A percentile compares a stretch with the other conserved stretches of the same genome.
These are phyloP conservation scores for Terebella lapidaria DNA, from an alignment of 2,888 invertebrate genomes.

Conservation along the genomic window DNA sequence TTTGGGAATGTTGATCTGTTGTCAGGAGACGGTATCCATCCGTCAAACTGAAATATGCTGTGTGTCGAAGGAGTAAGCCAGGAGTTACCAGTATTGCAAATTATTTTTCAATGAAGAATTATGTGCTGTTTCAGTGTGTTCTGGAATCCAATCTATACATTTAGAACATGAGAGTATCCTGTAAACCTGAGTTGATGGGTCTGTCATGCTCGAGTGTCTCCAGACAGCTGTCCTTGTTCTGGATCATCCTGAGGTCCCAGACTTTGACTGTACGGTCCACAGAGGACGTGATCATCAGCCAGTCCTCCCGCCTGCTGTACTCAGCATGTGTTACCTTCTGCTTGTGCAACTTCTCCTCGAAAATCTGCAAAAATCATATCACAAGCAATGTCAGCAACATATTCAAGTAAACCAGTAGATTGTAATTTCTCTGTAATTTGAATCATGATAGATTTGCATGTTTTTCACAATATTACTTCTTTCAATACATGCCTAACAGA, in stretches of 20 bases:
- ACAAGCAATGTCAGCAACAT: not conserved
- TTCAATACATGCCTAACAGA: too few species aligned
- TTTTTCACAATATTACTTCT: too few species aligned
- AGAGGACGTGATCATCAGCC: constrained; percentile 39
- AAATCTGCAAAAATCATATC: constrained; percentile 2
- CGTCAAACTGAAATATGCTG: constrained; percentile 45
- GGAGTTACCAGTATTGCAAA: not conserved
- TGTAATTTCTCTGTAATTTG: too few species aligned
- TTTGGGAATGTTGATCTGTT: constrained; percentile 50
- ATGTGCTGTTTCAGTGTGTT: too few species aligned
- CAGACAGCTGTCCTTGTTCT: constrained; percentile 29
- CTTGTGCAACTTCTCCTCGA: constrained; percentile 30
- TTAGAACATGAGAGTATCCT: too few species aligned
- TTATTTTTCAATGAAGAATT: not conserved
- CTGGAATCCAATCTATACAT: too few species aligned
- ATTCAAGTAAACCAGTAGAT: too few species aligned
- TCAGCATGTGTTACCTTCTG: constrained; percentile 39
- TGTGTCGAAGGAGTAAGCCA: not conserved
- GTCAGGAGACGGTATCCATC: constrained; percentile 51
- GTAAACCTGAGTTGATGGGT: constrained; percentile 41
- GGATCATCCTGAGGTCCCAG: constrained; percentile 42
- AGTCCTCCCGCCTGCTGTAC: constrained; percentile 40
- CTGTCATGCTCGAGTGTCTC: constrained; percentile 32
- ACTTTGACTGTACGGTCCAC: constrained; percentile 33
- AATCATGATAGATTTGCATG: too few species aligned